Conservation (phyloP, 2,113 vertebrate genomes). For the Myrmophylax atrothorax region DNA sequence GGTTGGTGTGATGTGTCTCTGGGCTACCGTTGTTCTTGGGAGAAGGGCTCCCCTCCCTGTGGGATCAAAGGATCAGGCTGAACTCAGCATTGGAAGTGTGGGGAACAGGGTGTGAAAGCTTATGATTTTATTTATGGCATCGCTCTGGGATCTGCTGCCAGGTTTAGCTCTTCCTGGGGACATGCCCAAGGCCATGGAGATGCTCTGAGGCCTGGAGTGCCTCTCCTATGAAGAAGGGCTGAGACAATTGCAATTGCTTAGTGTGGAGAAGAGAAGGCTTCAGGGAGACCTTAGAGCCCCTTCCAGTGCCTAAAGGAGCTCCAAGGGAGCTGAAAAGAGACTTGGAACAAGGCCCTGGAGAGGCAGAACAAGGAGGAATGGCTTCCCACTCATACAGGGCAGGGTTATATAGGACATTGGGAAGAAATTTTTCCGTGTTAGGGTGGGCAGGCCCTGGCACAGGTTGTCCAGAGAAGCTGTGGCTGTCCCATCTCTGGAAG, state of each 20-base stretch:
- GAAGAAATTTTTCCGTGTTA: background rate
- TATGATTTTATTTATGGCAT: background rate
- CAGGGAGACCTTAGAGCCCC: background rate
- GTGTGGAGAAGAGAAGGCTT: background rate
- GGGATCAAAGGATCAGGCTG: background rate
- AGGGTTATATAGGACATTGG: background rate
- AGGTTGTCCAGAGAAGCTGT: fast-evolving
- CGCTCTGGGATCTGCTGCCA: background rate
- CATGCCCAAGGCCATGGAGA: no score
- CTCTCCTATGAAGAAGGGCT: background rate
- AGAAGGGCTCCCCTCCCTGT: background rate
- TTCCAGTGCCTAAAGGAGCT: background rate
- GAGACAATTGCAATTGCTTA: background rate
- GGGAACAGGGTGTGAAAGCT: background rate
- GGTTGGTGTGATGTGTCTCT: fast-evolving
- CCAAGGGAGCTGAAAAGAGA: background rate
- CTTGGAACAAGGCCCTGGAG: background rate
- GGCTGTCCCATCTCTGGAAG: background rate
- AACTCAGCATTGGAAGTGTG: background rate
- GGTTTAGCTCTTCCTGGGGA: background rate
- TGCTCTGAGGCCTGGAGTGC: background rate
- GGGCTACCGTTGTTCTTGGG: background rate
- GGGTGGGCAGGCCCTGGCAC: fast-evolving
- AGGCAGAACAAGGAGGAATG: fast-evolving
- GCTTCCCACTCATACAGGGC: background rate